Percentiles rank a stretch among this genome's conserved stretches.
Evolutionary conservation across 1,140 invertebrate genomes (phyloP).

Genomic region (Wasmannia auropunctata): DNA sequence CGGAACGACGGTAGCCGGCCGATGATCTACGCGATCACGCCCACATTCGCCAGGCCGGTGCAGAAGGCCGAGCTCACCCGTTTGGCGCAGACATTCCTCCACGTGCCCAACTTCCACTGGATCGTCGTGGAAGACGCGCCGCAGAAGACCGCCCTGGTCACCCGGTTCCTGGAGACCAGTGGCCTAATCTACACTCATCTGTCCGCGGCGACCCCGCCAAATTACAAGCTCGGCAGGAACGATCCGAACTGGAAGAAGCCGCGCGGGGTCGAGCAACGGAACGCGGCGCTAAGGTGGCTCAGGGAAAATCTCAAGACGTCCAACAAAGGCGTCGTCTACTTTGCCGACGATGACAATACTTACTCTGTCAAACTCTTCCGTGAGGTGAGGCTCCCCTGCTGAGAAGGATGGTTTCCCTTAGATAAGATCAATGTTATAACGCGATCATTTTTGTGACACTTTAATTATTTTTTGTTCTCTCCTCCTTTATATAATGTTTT

Average conservation of each 20-base stretch:
- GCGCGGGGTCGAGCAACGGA: conserved; percentile 97
- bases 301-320: conserved; percentile 87
- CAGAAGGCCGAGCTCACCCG: conserved; percentile 98
- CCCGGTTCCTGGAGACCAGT: conserved; percentile 91
- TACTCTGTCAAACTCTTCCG: conserved; percentile 96
- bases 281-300: conserved; percentile 95
- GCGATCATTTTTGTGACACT: not conserved
- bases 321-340: conserved; percentile 94
- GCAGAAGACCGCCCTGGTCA: conserved; percentile 91
- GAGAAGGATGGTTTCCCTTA: too few species aligned
- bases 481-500: too few species aligned
- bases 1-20: not conserved
- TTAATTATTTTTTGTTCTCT: not conserved
- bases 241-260: conserved; percentile 96
- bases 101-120: conserved; percentile 97
- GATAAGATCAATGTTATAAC: not conserved
- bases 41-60: conserved; percentile 94
- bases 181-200: conserved; percentile 93
- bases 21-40: conserved; percentile 95
- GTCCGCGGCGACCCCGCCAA: conserved; percentile 85
- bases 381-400: conserved; percentile 87
- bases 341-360: conserved; percentile 99
- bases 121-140: conserved; percentile 96
- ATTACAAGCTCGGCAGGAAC: conserved; percentile 88
- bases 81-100: conserved; percentile 94